A percentile compares a stretch with the other conserved stretches of the same genome.
These are phyloP conservation scores for Amblyteles armatorius DNA, from an alignment of 2,888 invertebrate species.

Conservation along the genomic window DNA sequence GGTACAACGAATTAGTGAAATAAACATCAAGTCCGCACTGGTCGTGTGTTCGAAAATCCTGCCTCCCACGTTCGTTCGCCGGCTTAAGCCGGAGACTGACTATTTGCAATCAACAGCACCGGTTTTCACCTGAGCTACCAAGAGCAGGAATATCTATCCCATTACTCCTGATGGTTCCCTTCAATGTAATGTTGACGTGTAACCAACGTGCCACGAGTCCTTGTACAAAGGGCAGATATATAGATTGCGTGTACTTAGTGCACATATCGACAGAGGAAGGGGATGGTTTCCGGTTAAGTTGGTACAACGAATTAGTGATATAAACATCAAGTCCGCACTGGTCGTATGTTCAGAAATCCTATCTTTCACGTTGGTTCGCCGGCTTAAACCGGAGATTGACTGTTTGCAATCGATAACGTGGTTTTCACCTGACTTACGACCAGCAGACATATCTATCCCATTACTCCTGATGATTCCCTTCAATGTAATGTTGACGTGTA, in stretches of 20 bases:
- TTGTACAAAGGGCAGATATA: not conserved
- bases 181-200: too few relatives aligned
- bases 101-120: too few relatives aligned
- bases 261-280: not conserved
- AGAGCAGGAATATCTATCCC: too few relatives aligned
- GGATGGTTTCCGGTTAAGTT: conserved; percentile 11
- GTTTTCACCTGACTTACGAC: too few relatives aligned
- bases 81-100: not conserved
- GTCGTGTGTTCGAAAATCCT: conserved; percentile 12
- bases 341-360: conserved; percentile 12
- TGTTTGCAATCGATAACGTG: too few relatives aligned
- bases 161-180: too few relatives aligned
- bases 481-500: too few relatives aligned
- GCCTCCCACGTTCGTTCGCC: not conserved
- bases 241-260: not conserved
- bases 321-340: conserved; percentile 32
- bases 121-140: too few relatives aligned
- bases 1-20: conserved; percentile 45
- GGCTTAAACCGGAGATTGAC: not conserved
- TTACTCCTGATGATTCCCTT: too few relatives aligned
- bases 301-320: conserved; percentile 43
- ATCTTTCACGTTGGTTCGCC: not conserved
- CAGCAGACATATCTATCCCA: too few relatives aligned
- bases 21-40: conserved; percentile 36
- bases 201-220: not conserved